Conservation (phyloP, 2,797 vertebrate species). For the Onychomys arenicola region DNA sequence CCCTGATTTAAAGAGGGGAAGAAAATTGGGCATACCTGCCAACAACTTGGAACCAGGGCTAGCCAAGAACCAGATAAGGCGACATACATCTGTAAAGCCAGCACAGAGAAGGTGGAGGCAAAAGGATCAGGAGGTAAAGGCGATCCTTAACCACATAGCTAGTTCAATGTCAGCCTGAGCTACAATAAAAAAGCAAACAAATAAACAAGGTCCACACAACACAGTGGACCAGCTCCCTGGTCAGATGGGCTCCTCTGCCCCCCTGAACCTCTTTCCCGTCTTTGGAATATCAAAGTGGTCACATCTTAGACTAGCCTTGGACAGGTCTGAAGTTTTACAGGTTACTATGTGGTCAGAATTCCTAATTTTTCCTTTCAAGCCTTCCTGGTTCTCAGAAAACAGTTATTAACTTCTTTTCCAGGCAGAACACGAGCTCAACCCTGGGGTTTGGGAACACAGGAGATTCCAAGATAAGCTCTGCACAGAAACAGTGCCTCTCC, state of each 20-base stretch:
- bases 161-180: neutral
- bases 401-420: neutral
- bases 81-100: too few species aligned
- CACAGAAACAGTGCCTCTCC: rapidly evolving
- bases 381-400: neutral
- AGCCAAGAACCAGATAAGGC: neutral
- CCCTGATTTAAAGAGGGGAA: neutral
- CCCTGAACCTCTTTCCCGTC: rapidly evolving
- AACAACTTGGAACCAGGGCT: neutral
- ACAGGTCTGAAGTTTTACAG: too few species aligned
- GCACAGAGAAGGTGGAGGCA: too few species aligned
- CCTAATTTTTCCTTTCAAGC: neutral
- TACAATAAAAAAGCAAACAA: neutral
- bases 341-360: neutral
- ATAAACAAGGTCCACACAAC: neutral
- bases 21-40: neutral
- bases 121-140: neutral
- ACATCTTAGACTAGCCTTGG: rapidly evolving
- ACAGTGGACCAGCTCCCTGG: neutral
- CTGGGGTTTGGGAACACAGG: neutral
- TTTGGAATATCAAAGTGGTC: rapidly evolving
- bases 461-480: neutral
- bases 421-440: rapidly evolving
- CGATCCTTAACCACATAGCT: neutral
- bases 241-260: rapidly evolving